Conservation (phyloP, 2,888 invertebrate species). For the Galerucella nymphaeae region DNA sequence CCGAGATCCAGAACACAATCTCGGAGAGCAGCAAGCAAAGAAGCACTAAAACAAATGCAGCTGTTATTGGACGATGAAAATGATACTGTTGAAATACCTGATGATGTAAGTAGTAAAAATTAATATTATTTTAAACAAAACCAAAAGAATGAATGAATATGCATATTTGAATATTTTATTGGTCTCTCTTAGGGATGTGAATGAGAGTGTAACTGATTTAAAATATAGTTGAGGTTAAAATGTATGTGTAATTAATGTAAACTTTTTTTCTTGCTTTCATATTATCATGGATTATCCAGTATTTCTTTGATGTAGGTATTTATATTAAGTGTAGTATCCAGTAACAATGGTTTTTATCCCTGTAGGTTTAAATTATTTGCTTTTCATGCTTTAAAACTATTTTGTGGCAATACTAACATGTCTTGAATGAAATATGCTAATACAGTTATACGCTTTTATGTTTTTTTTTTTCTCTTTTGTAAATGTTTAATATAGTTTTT, state of each 20-base stretch:
- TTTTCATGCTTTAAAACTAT: not conserved
- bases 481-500: conserved; percentile 21
- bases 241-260: conserved; percentile 7
- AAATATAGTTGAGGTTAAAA: not conserved
- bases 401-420: too few species aligned
- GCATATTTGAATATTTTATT: too few species aligned
- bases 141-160: too few species aligned
- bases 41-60: conserved; percentile 62
- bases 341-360: not conserved
- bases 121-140: too few species aligned
- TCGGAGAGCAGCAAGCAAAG: conserved; percentile 61
- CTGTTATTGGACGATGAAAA: conserved; percentile 60
- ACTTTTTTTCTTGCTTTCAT: conserved; percentile 22
- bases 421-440: too few species aligned
- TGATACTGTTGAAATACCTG: conserved; percentile 66
- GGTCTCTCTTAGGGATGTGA: too few species aligned
- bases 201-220: too few species aligned
- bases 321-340: conserved; percentile 6
- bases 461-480: too few species aligned
- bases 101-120: conserved; percentile 51
- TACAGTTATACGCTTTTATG: too few species aligned
- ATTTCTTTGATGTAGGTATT: conserved; percentile 31
- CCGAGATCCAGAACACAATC: conserved; percentile 51
- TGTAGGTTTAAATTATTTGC: not conserved
- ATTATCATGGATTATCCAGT: conserved; percentile 24